Base-by-base conservation (phyloP, 1,140 invertebrate species). In the Lordiphosa stackelbergi region DNA sequence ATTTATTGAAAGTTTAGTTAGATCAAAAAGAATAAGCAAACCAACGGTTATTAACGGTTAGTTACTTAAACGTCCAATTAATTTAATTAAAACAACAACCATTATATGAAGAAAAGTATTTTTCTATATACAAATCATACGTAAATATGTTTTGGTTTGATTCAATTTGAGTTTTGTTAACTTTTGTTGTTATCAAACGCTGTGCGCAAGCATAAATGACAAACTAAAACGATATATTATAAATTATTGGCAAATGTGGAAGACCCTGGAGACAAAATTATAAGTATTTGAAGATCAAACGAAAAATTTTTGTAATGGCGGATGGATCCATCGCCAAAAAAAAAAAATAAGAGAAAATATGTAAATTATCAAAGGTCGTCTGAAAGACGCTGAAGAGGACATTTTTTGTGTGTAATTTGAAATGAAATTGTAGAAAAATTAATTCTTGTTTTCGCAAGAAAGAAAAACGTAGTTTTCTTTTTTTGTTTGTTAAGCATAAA, bases 51-150 rank as follows among this genome's bases (percentile, higher is more conserved):
- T 84, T 79, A 77, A 86, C 73, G 85, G 85, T 86, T 85, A 81
- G 85, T 86, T 86, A 86, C 84, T 86, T 86, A 86, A 84, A 86
- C 71, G 73, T 77, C 75, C 75, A 85, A 78, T 73, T 73, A 85
- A 85, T 83, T 85, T 66, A 83, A 85, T 85, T 77, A 84, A 84
- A 81, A 55, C 41, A 12, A 59, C 52, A 24, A 24, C 47, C 36
- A 59, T 53, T 55, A 69, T 66, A 53, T 42, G 22, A 63, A 66
- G 53, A 60, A 63, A 70, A 61, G 77, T 81, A 84, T 84, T 75
- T 81, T 63, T 73, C 64, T 61, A 74, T 38, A 74, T 46, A 55
- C 46, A 66, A 55, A 61, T 34, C 16, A 37, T 24, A 48, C 45
- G 41, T 19, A 48, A 38, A 51, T 9, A 38, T 52, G 28, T 61